phyloP scores from a whole-genome alignment of 2,888 invertebrate genomes.

The Thelaira solivaga region DNA sequence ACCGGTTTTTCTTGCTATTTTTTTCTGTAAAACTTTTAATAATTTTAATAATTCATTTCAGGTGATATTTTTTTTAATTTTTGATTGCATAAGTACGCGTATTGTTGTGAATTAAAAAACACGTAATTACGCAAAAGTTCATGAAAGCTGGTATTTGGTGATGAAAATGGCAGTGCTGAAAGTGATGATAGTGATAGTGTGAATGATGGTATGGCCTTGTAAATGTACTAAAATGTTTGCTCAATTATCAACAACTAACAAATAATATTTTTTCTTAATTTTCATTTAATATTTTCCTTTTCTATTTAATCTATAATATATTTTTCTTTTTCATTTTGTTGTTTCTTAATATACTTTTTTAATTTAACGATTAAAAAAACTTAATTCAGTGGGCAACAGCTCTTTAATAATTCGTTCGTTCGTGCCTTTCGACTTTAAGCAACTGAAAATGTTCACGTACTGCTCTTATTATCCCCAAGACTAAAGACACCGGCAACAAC shows the following conservation, averaged over 20 bases:
- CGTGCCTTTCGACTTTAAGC: slow-evolving; percentile 60
- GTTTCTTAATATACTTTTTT: slow-evolving; percentile 3
- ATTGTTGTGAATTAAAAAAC: not conserved
- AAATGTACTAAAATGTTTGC: slow-evolving; percentile 55
- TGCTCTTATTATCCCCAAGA: slow-evolving; percentile 34
- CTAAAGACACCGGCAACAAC: slow-evolving; percentile 50
- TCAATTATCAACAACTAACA: slow-evolving; percentile 57
- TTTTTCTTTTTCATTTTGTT: slow-evolving; percentile 12
- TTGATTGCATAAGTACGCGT: slow-evolving; percentile 52
- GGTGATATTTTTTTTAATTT: not conserved
- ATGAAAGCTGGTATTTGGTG: slow-evolving; percentile 2
- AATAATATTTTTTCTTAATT: no score
- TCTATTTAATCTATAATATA: not conserved
- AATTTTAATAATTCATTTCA: not conserved
- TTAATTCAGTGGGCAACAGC: slow-evolving; percentile 31
- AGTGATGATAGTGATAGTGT: not conserved
- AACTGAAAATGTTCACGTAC: slow-evolving; percentile 57
- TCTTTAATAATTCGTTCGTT: slow-evolving; percentile 54
- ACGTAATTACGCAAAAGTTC: slow-evolving; percentile 48
- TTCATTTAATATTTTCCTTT: no score
- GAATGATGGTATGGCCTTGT: slow-evolving; percentile 19
- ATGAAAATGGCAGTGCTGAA: not conserved
- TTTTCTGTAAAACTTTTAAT: slow-evolving; percentile 31
- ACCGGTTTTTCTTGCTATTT: slow-evolving; percentile 2
- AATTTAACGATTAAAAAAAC: slow-evolving; percentile 6